phyloP scores from a whole-genome alignment of 2,888 invertebrate genomes.

The Pterostichus niger region DNA sequence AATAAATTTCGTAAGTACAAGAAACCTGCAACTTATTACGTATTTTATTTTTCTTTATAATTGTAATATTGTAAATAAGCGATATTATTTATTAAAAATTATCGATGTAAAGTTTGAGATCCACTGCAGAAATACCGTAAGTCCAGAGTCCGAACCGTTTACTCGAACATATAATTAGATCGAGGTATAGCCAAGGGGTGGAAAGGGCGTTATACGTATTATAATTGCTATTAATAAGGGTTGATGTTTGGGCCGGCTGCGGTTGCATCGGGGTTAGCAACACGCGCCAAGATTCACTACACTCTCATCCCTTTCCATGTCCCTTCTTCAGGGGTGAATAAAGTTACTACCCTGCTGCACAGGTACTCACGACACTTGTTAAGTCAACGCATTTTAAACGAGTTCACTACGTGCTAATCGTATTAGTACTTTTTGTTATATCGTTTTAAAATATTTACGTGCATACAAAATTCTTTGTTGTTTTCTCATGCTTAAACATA shows the following conservation, averaged over 20 bases:
- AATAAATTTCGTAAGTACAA: too few relatives aligned
- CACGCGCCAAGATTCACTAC: conserved; percentile 56
- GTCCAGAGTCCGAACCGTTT: conserved; percentile 55
- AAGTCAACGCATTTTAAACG: too few relatives aligned
- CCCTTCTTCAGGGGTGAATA: conserved; percentile 13
- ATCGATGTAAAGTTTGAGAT: conserved; percentile 25
- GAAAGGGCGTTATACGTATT: conserved; percentile 54
- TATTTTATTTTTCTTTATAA: too few relatives aligned
- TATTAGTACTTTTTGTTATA: too few relatives aligned
- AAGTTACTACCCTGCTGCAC: conserved; percentile 6
- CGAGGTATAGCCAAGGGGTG: conserved; percentile 14
- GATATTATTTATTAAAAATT: too few relatives aligned
- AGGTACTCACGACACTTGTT: not conserved
- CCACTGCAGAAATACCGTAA: conserved; percentile 28
- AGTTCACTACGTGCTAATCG: too few relatives aligned
- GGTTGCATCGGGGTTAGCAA: conserved; percentile 21
- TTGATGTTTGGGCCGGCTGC: conserved; percentile 42
- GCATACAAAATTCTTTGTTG: too few relatives aligned
- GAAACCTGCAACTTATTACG: too few relatives aligned
- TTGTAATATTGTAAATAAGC: too few relatives aligned
- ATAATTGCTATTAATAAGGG: conserved; percentile 67
- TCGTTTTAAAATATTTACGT: too few relatives aligned
- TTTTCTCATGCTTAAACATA: too few relatives aligned
- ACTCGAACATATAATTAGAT: conserved; percentile 52
- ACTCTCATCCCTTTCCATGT: not conserved